A percentile compares a stretch with the other conserved stretches of the same genome.
phyloP scores from a whole-genome alignment of 2,797 vertebrate genomes.

The Macropodus opercularis region DNA sequence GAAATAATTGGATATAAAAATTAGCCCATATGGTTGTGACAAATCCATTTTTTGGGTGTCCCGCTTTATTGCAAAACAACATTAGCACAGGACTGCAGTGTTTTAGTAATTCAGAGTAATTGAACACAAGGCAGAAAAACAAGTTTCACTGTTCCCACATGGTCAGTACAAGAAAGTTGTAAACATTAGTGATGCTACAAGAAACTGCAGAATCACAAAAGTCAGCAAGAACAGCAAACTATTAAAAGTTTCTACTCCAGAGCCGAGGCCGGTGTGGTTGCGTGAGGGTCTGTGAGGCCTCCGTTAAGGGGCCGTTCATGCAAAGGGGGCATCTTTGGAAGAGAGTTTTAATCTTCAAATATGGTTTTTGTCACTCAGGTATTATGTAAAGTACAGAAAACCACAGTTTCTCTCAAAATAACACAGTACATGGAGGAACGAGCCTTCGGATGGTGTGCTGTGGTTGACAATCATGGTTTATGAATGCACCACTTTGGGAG shows the following conservation, averaged over 20 bases:
- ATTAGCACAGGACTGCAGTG: background rate
- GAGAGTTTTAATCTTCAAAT: slow-evolving; percentile 38
- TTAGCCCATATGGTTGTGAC: background rate
- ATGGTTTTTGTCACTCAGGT: slow-evolving; percentile 23
- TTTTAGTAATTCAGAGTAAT: background rate
- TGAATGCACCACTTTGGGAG: slow-evolving; percentile 56
- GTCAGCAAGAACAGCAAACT: slow-evolving; percentile 13
- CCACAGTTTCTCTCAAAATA: slow-evolving; percentile 35
- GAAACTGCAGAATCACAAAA: background rate
- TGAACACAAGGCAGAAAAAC: background rate
- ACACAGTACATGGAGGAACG: slow-evolving; percentile 38
- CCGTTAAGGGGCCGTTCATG: slow-evolving; percentile 21
- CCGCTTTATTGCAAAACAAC: background rate
- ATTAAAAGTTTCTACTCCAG: background rate
- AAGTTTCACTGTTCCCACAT: slow-evolving; percentile 1
- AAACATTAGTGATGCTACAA: background rate
- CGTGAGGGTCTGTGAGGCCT: slow-evolving; percentile 23
- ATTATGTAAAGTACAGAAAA: slow-evolving; percentile 48
- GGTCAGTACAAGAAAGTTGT: background rate
- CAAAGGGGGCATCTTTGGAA: slow-evolving; percentile 17
- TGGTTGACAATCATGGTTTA: slow-evolving; percentile 53
- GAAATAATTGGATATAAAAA: background rate
- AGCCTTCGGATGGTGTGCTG: slow-evolving; percentile 24
- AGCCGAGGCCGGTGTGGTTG: background rate
- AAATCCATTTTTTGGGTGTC: background rate